A percentile compares a stretch with the other conserved stretches of the same genome.
These are phyloP conservation scores for Criorhina ranunculi DNA, from an alignment of 2,888 invertebrate genomes.

Conservation along the genomic window DNA sequence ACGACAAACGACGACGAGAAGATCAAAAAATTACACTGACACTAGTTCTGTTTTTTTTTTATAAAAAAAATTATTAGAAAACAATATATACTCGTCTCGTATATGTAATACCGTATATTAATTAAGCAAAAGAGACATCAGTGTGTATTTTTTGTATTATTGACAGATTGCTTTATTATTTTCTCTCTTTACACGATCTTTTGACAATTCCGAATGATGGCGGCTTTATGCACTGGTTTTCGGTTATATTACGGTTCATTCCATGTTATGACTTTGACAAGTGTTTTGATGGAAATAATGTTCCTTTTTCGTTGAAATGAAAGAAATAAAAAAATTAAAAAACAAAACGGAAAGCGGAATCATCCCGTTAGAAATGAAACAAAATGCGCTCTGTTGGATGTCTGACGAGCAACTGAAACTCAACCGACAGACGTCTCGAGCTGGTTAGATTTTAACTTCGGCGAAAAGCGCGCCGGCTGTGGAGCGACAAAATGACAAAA, in stretches of 20 bases:
- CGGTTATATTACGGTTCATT: slow-evolving; percentile 2
- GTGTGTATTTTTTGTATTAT: slow-evolving; percentile 54
- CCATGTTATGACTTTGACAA: slow-evolving; percentile 14
- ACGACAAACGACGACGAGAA: slow-evolving; percentile 33
- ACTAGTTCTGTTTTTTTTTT: slow-evolving; percentile 23
- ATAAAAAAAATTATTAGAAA: no score
- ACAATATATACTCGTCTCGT: no score
- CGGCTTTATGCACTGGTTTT: slow-evolving; percentile 36
- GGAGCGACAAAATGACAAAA: slow-evolving; percentile 30
- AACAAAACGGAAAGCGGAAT: slow-evolving; percentile 68
- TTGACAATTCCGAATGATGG: slow-evolving; percentile 23
- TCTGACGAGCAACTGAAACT: slow-evolving; percentile 74
- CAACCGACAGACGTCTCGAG: slow-evolving; percentile 62
- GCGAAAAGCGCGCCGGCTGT: slow-evolving; percentile 59
- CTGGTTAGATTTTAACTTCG: slow-evolving; percentile 68
- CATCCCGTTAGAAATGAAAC: slow-evolving; percentile 65
- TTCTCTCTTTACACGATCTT: background rate
- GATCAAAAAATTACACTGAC: slow-evolving; percentile 41
- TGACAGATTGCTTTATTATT: slow-evolving; percentile 22
- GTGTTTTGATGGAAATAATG: slow-evolving; percentile 29
- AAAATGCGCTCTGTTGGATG: slow-evolving; percentile 71
- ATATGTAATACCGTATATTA: slow-evolving; percentile 17
- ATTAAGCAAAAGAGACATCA: slow-evolving; percentile 37
- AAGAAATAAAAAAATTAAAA: slow-evolving; percentile 61
- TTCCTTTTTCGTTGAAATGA: slow-evolving; percentile 53